Base-by-base conservation (phyloP, 2,888 invertebrate species). In the Apamea epomidion region DNA sequence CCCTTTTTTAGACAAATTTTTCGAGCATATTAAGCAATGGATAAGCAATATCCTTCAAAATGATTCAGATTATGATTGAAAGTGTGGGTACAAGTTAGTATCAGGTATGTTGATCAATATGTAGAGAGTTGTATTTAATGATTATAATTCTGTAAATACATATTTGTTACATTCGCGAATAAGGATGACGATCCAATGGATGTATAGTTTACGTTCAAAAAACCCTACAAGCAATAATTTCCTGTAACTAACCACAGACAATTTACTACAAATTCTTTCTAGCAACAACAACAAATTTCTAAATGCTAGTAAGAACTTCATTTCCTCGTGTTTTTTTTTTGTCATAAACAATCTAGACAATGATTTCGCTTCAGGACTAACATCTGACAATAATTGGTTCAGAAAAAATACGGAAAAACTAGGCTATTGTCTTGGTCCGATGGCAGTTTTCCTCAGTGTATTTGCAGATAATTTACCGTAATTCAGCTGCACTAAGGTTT, bases 371-470 rank as follows among this genome's bases (percentile, higher is more conserved):
- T 69, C 54, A 54, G 51, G n/a, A 65, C 29, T 62, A 32, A 48
- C 42, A 76, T 75, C 65, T 77, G 8, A 54, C 25, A 42, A 73
- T 76, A 70, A 83, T 80, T 83, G 86, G 65, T 5, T 72, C 10
- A 14, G 74, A 85, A 88, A 88, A 89, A 89, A 76, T 62, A 65
- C 69, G 77, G 88, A 81, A 88, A 85, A 79, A 69, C 64, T 45
- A 25, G 45, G 1, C 69, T 67, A 83, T 88, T 89, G 75, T 88
- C 29, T 78, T 37, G 83, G 90, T 85, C 51, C 70, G 18, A 72
- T 64, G 65, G 32, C 32, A 78, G 62, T 80, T 87, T 80, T 82
- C 72, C 75, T 86, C 67, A 14, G 10, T 16, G 32, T 71, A 48
- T 74, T 78, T 68, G 67, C 29, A 21, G 72, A 42, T 65, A 71